Evolutionary conservation across 2,113 vertebrate species (phyloP).

Genomic region (Clarias macrocephalus): DNA sequence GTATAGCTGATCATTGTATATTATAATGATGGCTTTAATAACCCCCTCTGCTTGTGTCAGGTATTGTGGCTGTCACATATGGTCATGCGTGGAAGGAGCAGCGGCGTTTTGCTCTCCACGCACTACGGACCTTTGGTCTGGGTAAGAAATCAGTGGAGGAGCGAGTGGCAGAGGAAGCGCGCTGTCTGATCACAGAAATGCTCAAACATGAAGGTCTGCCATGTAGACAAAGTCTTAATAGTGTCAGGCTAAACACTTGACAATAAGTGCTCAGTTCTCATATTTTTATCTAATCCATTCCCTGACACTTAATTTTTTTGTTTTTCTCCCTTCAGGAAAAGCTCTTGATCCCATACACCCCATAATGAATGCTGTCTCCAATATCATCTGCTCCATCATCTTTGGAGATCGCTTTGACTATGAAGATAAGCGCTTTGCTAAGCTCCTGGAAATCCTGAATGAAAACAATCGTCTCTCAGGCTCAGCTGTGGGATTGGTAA

Average conservation of each 20-base stretch:
- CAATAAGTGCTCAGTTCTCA: background rate
- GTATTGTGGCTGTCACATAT: slow-evolving; percentile 43
- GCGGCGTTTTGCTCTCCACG: slow-evolving; percentile 56
- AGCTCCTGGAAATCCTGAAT: slow-evolving; percentile 55
- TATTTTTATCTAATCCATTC: background rate
- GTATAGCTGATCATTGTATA: background rate
- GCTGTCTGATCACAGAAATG: slow-evolving; percentile 39
- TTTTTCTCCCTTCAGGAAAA: slow-evolving; percentile 38
- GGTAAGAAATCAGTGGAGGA: slow-evolving; percentile 59
- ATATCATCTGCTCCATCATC: slow-evolving; percentile 63
- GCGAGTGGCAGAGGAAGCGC: slow-evolving; percentile 54
- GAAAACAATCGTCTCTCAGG: slow-evolving; percentile 26
- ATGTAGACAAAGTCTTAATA: background rate
- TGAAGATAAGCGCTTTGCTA: slow-evolving; percentile 48
- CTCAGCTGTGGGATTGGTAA: slow-evolving; percentile 43
- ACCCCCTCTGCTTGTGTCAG: slow-evolving; percentile 27
- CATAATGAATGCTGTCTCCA: slow-evolving; percentile 56
- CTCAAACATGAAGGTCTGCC: slow-evolving; percentile 46
- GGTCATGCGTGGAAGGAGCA: slow-evolving; percentile 55
- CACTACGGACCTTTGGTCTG: slow-evolving; percentile 55
- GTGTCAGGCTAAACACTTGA: background rate
- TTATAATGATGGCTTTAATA: background rate
- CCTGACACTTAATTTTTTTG: background rate
- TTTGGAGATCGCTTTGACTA: slow-evolving; percentile 62
- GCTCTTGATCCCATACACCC: slow-evolving; percentile 46